A percentile compares a stretch with the other conserved stretches of the same genome.
Conservation (phyloP, 1,140 invertebrate genomes). For the Pantala flavescens region DNA sequence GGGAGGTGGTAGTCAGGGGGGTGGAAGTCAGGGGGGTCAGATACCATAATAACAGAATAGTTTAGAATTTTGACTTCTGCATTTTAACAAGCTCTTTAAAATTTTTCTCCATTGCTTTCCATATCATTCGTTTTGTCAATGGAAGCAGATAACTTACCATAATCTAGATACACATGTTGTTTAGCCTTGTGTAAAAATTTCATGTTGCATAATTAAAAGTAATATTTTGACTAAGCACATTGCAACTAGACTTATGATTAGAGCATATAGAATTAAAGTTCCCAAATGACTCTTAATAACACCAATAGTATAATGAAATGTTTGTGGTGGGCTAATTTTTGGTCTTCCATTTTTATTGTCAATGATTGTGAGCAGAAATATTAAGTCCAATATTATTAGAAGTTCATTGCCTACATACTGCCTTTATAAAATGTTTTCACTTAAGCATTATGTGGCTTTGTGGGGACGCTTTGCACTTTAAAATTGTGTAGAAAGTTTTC, state of each 20-base stretch:
- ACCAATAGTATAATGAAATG: neutral
- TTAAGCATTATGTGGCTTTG: neutral
- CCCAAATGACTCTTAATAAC: neutral
- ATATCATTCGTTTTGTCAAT: neutral
- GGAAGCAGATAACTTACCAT: neutral
- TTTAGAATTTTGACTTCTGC: neutral
- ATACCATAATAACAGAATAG: neutral
- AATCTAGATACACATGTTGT: neutral
- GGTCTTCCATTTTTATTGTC: neutral
- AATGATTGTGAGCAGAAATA: conserved; percentile 1
- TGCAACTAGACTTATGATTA: neutral
- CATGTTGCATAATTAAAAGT: neutral
- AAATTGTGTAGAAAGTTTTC: neutral
- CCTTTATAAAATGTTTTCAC: neutral
- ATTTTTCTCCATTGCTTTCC: neutral
- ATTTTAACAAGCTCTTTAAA: neutral
- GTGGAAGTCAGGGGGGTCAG: neutral
- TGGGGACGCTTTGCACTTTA: neutral
- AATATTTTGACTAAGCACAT: conserved; percentile 5
- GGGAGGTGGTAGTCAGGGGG: neutral
- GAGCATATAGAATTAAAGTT: neutral
- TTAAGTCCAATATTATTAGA: neutral
- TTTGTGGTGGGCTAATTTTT: neutral
- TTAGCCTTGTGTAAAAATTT: neutral
- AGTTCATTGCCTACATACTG: neutral